Percentiles rank a stretch among this genome's conserved stretches.
phyloP scores from a whole-genome alignment of 2,888 invertebrate species.

The Callinectes sapidus region DNA sequence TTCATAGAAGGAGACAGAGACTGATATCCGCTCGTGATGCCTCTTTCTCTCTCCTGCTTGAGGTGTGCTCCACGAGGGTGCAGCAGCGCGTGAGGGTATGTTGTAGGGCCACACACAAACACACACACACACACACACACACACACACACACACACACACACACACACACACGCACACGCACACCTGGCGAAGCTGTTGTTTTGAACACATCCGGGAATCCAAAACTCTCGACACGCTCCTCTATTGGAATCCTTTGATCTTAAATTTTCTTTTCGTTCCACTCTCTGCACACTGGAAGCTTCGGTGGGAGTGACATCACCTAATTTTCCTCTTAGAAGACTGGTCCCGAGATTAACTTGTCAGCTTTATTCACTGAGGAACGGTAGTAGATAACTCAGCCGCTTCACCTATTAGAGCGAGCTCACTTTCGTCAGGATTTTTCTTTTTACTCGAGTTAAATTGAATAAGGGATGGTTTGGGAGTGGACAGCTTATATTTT shows the following conservation, averaged over 20 bases:
- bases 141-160: too few species aligned
- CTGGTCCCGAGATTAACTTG: constrained; percentile 14
- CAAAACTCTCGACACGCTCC: not conserved
- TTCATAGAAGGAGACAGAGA: constrained; percentile 27
- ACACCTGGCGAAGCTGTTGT: not conserved
- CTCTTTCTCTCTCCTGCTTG: not conserved
- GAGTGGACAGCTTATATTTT: not conserved
- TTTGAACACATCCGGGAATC: not conserved
- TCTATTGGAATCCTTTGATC: not conserved
- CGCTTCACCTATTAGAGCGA: not conserved
- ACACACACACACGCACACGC: not conserved
- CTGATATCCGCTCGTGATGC: not conserved
- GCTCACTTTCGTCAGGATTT: not conserved
- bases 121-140: too few species aligned
- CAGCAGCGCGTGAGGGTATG: not conserved
- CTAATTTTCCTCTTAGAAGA: constrained; percentile 30
- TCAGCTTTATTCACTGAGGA: not conserved
- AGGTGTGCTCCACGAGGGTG: constrained; percentile 6
- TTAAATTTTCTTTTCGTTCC: constrained; percentile 10
- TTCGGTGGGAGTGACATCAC: not conserved
- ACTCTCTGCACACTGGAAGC: not conserved
- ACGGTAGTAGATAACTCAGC: not conserved
- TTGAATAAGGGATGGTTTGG: not conserved
- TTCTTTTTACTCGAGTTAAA: not conserved
- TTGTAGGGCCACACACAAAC: not conserved